A percentile compares a stretch with the other conserved stretches of the same genome.
Conservation (phyloP, 2,888 invertebrate genomes). For the Cyclophora albipunctata region DNA sequence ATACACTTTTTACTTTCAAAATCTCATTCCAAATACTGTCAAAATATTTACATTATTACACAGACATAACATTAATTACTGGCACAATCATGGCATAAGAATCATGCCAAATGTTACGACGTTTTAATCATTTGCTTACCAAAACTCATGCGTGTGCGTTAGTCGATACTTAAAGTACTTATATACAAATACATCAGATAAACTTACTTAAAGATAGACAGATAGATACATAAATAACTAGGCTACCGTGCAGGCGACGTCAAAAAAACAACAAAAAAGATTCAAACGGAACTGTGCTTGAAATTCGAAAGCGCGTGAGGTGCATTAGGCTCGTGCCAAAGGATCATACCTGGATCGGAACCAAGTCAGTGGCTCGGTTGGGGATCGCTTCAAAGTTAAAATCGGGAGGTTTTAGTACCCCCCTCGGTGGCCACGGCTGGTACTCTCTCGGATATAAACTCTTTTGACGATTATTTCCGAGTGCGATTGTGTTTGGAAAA, state of each 20-base stretch:
- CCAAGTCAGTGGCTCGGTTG: constrained; percentile 68
- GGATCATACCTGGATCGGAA: constrained; percentile 72
- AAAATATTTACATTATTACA: too few relatives aligned
- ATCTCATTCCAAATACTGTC: too few relatives aligned
- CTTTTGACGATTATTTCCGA: constrained; percentile 70
- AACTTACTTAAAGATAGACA: background rate
- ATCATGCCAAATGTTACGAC: too few relatives aligned
- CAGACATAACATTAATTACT: too few relatives aligned
- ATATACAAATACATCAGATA: constrained; percentile 3
- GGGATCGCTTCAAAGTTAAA: constrained; percentile 72
- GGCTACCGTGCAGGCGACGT: constrained; percentile 51
- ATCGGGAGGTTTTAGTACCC: constrained; percentile 74
- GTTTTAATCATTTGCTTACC: too few relatives aligned
- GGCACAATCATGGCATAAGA: too few relatives aligned
- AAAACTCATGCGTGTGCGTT: constrained; percentile 18
- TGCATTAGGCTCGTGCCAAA: constrained; percentile 59
- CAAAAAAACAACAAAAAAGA: constrained; percentile 36
- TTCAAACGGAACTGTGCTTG: constrained; percentile 51
- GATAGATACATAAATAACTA: constrained; percentile 3
- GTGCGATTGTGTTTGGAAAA: constrained; percentile 74
- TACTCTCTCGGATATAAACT: constrained; percentile 77
- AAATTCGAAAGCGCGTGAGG: constrained; percentile 50
- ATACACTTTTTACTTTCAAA: too few relatives aligned
- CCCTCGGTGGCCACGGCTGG: constrained; percentile 80
- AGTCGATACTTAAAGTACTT: constrained; percentile 6